Percentiles rank a stretch among this genome's conserved stretches.
Conservation (phyloP, 2,113 vertebrate species). For the Engraulis encrasicolus region DNA sequence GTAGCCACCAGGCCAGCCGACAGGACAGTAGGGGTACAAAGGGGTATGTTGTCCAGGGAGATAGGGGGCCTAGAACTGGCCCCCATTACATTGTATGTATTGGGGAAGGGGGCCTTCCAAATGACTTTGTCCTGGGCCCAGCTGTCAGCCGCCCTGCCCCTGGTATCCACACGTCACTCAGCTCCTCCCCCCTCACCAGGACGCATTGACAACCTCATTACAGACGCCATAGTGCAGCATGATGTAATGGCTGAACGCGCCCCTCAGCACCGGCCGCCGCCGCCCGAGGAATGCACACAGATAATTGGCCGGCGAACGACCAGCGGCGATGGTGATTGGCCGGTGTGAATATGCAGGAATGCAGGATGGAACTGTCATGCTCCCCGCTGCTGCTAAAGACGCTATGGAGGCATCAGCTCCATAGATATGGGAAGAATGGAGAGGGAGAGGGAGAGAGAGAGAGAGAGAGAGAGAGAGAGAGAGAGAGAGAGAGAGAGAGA, state of each 20-base stretch:
- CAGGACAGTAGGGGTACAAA: no score
- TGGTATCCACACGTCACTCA: no score
- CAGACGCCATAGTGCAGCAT: background rate
- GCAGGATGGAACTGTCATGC: background rate
- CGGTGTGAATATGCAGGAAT: background rate
- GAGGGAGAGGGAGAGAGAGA: background rate
- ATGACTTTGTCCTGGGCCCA: no score
- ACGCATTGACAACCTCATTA: background rate
- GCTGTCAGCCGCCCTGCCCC: no score
- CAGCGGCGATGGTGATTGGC: background rate
- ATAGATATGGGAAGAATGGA: background rate
- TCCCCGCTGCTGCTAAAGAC: constrained; percentile 2
- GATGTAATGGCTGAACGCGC: constrained; percentile 6
- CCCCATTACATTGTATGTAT: no score
- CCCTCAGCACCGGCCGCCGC: background rate
- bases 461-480: background rate
- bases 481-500: no score
- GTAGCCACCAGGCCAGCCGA: no score
- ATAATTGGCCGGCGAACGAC: background rate
- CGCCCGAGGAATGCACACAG: background rate
- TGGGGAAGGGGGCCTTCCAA: no score
- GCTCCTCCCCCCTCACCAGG: background rate
- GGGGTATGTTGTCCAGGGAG: no score
- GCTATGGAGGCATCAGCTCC: background rate
- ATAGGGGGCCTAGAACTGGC: no score